Base-by-base conservation (phyloP, 1,140 invertebrate genomes). In the Diorhabda carinulata region DNA sequence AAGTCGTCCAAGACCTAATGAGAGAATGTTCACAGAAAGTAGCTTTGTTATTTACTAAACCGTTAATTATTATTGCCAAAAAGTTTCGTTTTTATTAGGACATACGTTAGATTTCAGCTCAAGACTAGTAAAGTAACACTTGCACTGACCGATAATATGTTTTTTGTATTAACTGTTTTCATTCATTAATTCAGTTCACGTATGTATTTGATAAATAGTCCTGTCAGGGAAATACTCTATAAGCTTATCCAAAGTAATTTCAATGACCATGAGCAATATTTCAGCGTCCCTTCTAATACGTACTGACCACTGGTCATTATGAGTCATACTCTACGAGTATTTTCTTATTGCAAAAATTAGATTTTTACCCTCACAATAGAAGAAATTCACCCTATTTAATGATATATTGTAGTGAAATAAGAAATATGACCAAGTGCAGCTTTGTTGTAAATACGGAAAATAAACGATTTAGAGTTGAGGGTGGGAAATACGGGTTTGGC, bases 261-360 rank as follows among this genome's bases (percentile, higher is more conserved):
- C 64, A 65, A 65, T 47, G 57, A 57, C 65, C 65, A n/a, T 5
- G 42, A 9, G 65, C 43, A 60, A 67, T 60, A 60, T 42, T 67
- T 69, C 65, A 63, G 66, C 64, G 60, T 66, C 66, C 70, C 68
- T 52, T 58, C 62, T 64, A 60, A 47, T 60, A 61, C 61, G 52
- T 8, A 68, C 64, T 75, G 74, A 75, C 74, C 74, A 72, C 45
- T 71, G 74, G 74, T 73, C 74, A 75, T 59, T 69, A 65, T 74
- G 73, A 75, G 59, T 75, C 73, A 75, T 70, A 57, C 68, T 57
- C 8, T 9, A 47, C 40, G 65, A 67, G 61, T 69, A 64, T 63
- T 69, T 63, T 69, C 61, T 69, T 64, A 69, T 73, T 74, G 68
- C 73, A 75, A 71, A 70, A 70, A 71, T 72, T 58, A 43, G 60